Evolutionary conservation across 2,888 invertebrate genomes (phyloP), one percentile per base, ranked within the genome.

Genomic region (Lottia scabra): DNA sequence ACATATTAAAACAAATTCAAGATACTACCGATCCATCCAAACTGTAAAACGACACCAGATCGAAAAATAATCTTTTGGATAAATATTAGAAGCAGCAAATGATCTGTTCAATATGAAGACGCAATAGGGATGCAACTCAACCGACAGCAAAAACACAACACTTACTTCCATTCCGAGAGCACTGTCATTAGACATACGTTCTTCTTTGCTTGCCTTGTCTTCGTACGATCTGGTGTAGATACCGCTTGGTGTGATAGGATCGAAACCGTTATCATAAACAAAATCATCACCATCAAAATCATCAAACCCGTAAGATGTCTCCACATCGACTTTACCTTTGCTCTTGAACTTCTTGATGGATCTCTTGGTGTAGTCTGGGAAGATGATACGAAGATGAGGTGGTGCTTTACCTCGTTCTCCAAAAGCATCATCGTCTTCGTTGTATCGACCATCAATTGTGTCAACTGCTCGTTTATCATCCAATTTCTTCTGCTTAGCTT

Each of bases 401-500:
- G 70, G 65, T 3, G 70, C 66, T 38, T 56, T 27, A 43, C 70
- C 70, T 45, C 70, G 46, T 38, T 70, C 70, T 0, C 56, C 70
- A 8, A 65, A 38, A 4, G 38, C 23, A 26, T 70, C 70, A n/a
- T 46, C 66, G 10, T 69, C 63, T 19, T 56, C 70, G 23, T 19
- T 63, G 23, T 48, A 65, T 23, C 70, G 26, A 38, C 56, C 38
- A 56, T 70, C 70, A 62, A 70, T 23, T 23, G 56, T 56, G 23
- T 56, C 56, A 19, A 23, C 19, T 3, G 56, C 56, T 30, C 65
- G 62, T 23, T 19, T 44, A 16, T 38, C 70, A 12, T 70, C 56
- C 15, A 77, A 75, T n/a, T 71, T 70, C 8, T 75, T 67, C 43
- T 76, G 72, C 30, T 76, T 76, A 23, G 48, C 43, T 23, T 72